phyloP scores from a whole-genome alignment of 2,113 vertebrate species.

The Chionis minor region DNA sequence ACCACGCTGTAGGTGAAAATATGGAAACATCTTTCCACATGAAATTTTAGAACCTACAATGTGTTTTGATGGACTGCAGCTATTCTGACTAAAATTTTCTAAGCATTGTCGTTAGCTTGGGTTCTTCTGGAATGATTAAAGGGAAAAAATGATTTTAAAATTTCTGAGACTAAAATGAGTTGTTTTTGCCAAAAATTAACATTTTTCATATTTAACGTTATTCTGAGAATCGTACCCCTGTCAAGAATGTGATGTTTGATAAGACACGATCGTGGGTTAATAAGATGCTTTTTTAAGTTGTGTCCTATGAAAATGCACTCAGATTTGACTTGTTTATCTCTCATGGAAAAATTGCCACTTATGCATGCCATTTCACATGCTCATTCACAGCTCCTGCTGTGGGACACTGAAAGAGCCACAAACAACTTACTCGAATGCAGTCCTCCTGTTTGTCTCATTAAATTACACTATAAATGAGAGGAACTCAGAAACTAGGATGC shows the following conservation, averaged over 20 bases:
- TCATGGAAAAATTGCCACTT: neutral
- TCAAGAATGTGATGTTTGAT: neutral
- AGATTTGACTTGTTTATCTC: neutral
- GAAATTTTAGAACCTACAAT: neutral
- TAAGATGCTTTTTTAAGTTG: neutral
- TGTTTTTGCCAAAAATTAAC: neutral
- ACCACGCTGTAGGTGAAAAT: neutral
- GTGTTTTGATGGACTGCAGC: neutral
- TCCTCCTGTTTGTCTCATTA: neutral
- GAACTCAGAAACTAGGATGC: neutral
- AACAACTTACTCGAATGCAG: neutral
- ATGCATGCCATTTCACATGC: neutral
- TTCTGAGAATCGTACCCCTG: neutral
- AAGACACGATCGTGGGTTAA: neutral
- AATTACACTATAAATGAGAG: neutral
- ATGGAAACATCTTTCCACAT: neutral
- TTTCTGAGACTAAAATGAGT: neutral
- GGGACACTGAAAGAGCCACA: neutral
- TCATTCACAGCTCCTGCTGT: neutral
- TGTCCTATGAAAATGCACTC: neutral
- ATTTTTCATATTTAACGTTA: neutral
- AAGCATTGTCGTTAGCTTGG: neutral
- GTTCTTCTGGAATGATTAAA: neutral
- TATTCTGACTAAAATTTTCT: neutral
- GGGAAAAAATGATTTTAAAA: neutral